Evolutionary conservation across 2,113 vertebrate genomes (phyloP).

Genomic region (Girardinichthys multiradiatus): DNA sequence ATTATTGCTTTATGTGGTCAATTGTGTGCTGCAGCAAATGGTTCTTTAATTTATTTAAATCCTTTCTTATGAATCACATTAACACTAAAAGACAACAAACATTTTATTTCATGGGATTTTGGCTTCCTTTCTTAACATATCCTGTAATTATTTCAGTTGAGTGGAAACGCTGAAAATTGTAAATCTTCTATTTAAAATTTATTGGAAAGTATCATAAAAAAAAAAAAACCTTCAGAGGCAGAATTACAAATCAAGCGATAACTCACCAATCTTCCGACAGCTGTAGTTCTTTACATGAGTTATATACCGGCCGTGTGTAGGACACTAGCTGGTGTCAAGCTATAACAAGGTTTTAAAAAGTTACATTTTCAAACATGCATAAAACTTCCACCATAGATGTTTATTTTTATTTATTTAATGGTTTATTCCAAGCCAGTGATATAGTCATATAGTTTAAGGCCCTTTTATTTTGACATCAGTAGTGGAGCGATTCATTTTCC

Average conservation of each 20-base stretch:
- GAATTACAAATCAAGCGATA: neutral
- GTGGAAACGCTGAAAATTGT: neutral
- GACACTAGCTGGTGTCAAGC: neutral
- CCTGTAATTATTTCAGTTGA: neutral
- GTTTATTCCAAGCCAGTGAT: no score
- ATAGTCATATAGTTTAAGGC: no score
- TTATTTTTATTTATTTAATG: no score
- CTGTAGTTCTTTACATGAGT: neutral
- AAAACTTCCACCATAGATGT: no score
- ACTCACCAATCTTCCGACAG: neutral
- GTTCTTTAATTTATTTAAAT: no score
- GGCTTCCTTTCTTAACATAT: neutral
- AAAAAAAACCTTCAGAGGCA: no score
- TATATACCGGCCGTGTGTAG: neutral
- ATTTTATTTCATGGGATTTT: neutral
- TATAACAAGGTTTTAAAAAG: neutral
- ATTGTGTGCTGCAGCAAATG: no score
- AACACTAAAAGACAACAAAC: neutral
- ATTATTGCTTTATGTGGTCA: no score
- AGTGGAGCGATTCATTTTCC: no score
- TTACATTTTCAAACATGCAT: neutral
- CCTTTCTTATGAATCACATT: neutral
- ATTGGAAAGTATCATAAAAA: no score
- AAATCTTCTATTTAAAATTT: neutral
- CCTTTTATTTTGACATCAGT: no score